Conservation (phyloP, 2,113 vertebrate genomes). For the human region GRCh38 chr13:54769501-54770000, state of each 20-base stretch:
- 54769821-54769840: not conserved
- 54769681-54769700: not conserved
- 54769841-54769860: not conserved
- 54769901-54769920: not conserved
- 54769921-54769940: constrained; percentile 9
- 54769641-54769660: not conserved
- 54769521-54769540: not conserved
- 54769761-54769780: not conserved
- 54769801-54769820: not conserved
- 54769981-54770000: constrained; percentile 55
- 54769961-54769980: not conserved
- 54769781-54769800: not conserved
- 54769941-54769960: not conserved
- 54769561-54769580: constrained; percentile 3
- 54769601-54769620: not conserved
- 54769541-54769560: too few species aligned
- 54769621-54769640: not conserved
- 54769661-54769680: not conserved
- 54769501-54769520: not conserved
- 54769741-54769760: not conserved
- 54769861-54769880: not conserved
- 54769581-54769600: not conserved
- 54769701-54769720: not conserved
- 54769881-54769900: not conserved
- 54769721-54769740: not conserved